Conservation (phyloP, 2,888 invertebrate genomes). For the Sisyra terminalis region DNA sequence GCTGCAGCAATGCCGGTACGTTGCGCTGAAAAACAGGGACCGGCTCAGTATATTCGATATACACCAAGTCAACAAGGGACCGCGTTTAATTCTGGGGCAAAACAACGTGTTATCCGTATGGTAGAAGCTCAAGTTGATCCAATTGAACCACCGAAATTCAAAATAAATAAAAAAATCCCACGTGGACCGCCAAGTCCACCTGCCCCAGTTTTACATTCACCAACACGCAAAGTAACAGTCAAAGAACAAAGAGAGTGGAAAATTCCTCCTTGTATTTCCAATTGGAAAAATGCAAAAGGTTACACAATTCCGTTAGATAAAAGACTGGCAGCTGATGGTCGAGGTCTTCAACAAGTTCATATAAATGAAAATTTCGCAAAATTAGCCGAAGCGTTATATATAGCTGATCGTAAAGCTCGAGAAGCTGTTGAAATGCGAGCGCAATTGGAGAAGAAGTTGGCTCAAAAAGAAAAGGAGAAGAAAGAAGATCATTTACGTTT, state of each 20-base stretch:
- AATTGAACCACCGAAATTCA: conserved; percentile 96
- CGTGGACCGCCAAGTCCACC: conserved; percentile 97
- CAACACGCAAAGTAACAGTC: conserved; percentile 91
- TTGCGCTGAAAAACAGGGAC: conserved; percentile 83
- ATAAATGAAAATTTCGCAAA: conserved; percentile 99
- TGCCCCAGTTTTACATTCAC: conserved; percentile 96
- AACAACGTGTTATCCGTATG: conserved; percentile 92
- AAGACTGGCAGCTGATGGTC: conserved; percentile 92
- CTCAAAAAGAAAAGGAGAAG: conserved; percentile 95
- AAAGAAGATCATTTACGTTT: conserved; percentile 88
- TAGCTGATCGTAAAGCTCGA: conserved; percentile 89
- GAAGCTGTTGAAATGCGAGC: conserved; percentile 96
- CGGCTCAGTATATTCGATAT: conserved; percentile 94
- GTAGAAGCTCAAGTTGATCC: conserved; percentile 92
- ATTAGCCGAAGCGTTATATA: conserved; percentile 91
- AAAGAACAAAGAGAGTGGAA: conserved; percentile 99
- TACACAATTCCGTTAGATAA: conserved; percentile 98
- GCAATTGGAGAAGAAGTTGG: conserved; percentile 87
- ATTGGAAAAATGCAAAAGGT: conserved; percentile 98
- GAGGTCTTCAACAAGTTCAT: conserved; percentile 92
- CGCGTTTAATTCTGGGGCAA: conserved; percentile 88
- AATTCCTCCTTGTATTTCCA: conserved; percentile 95
- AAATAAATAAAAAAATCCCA: conserved; percentile 97
- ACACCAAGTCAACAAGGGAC: conserved; percentile 96
- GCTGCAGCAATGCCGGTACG: conserved; percentile 94